Base-by-base conservation (phyloP, 2,797 vertebrate genomes). In the Ctenopoma multispine region DNA sequence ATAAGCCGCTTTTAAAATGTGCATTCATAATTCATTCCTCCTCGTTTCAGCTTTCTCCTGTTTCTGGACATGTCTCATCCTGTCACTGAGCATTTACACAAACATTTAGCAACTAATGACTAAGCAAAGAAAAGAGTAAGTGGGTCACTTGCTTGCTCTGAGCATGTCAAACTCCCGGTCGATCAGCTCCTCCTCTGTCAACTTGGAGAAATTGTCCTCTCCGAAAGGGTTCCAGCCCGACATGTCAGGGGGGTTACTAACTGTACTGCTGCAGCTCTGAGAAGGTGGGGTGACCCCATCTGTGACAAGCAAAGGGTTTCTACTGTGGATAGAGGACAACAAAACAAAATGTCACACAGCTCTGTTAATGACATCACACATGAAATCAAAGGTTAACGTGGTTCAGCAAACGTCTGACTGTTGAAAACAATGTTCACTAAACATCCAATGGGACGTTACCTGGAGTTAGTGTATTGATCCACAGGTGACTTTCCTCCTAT, bases 161-260 rank as follows among this genome's bases (percentile, higher is more conserved):
- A 99, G 97, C 88, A 97, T 93, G 95, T 99, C 98, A 87, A 99
- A 99, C 87, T 99, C 97, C 71, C 97, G 95, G 93, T 99, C 96
- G 81, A 99, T 93, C 56, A 99, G 94, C 88, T 99, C 97, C 90
- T 99, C 98, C 87, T 98, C 96, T 0, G 97, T 99, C 90, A 99
- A 58, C 71, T 95, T 97, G 76, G 97, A 97, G 88, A 99, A 99
- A 94, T 98, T 99, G 92, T 99, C 98, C 90, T 99, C 97, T 87
- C 96, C 96, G 31, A 99, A 99, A 0, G 98, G 98, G 87, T 99
- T 99, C 98, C 98, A 99, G 81, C 96, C 87, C 6, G 98, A 98
- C 97, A 99, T 99, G 80, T 99, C 98, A 15, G 96, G 97, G 7
- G 97, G 98, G 88, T 96, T 94, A 77, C 54, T 97, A 89, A 93